These are phyloP conservation scores for Cynodonichthys magdalenae DNA, from an alignment of 2,797 vertebrate species.

Conservation along the genomic window DNA sequence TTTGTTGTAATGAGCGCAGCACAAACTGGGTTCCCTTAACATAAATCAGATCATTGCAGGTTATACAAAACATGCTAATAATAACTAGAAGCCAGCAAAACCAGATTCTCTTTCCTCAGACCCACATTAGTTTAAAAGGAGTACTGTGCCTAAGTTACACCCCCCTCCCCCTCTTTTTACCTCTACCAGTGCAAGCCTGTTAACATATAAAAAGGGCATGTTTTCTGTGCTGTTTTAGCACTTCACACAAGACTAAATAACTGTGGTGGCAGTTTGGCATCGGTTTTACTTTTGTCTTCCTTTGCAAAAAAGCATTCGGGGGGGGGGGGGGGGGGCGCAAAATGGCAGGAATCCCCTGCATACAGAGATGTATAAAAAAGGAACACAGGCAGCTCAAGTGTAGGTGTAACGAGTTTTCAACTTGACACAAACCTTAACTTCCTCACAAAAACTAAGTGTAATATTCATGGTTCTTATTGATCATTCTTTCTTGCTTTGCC, in stretches of 20 bases:
- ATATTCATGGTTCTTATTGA: conserved; percentile 46
- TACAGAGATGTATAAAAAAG: conserved; percentile 37
- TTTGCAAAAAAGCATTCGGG: conserved; percentile 15
- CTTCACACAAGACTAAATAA: conserved; percentile 50
- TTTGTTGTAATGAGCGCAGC: not conserved
- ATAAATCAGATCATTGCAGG: conserved; percentile 5
- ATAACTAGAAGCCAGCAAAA: conserved; percentile 5
- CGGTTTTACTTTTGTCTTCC: conserved; percentile 25
- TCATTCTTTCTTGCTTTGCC: conserved; percentile 35
- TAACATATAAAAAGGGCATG: conserved; percentile 34
- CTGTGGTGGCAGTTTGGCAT: conserved; percentile 53
- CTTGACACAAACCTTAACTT: conserved; percentile 29
- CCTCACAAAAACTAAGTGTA: conserved; percentile 33
- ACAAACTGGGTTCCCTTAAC: conserved; percentile 5
- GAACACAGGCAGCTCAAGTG: conserved; percentile 46
- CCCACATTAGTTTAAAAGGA: conserved; percentile 2
- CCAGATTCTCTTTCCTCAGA: conserved; percentile 6
- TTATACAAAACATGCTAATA: conserved; percentile 9
- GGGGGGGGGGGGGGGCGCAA: conserved; percentile 34
- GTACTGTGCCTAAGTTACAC: conserved; percentile 1
- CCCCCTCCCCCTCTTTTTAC: conserved; percentile 9
- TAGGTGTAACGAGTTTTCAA: conserved; percentile 48
- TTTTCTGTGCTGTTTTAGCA: conserved; percentile 31
- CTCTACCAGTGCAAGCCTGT: conserved; percentile 38
- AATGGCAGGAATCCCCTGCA: conserved; percentile 45